phyloP scores from a whole-genome alignment of 2,113 vertebrate species.

The Clarias macrocephalus region DNA sequence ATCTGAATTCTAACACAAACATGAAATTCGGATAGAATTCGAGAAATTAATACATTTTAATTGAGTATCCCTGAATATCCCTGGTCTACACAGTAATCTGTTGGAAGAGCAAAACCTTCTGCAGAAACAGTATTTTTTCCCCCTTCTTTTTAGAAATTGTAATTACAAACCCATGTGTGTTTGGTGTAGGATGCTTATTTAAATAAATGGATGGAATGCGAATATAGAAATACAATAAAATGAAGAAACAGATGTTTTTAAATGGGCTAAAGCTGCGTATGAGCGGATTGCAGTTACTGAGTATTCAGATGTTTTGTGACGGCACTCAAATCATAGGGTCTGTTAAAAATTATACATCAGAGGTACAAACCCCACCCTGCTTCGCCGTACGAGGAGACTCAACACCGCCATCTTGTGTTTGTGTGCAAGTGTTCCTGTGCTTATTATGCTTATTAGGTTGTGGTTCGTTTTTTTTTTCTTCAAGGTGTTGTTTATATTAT shows the following conservation, averaged over 20 bases:
- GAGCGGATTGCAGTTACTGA: background rate
- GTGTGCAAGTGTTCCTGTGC: conserved; percentile 24
- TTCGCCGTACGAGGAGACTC: background rate
- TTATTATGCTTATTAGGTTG: background rate
- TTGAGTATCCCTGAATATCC: no score
- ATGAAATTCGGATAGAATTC: no score
- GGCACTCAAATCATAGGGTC: background rate
- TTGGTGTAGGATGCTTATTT: background rate
- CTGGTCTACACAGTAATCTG: background rate
- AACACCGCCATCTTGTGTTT: conserved; percentile 29
- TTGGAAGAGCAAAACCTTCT: background rate
- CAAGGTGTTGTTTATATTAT: background rate
- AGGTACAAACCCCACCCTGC: conserved; percentile 16
- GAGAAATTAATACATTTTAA: no score
- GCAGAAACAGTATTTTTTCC: background rate
- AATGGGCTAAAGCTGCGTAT: background rate
- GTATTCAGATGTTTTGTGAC: background rate
- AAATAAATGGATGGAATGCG: background rate
- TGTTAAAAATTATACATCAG: conserved; percentile 13
- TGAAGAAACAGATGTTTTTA: background rate
- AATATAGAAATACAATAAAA: background rate
- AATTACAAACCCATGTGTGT: no score
- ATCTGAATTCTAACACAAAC: no score
- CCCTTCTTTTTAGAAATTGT: background rate
- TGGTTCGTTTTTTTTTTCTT: background rate